These are phyloP conservation scores for Neosilurus mollespiculum DNA, from an alignment of 2,797 vertebrate species.

Conservation along the genomic window DNA sequence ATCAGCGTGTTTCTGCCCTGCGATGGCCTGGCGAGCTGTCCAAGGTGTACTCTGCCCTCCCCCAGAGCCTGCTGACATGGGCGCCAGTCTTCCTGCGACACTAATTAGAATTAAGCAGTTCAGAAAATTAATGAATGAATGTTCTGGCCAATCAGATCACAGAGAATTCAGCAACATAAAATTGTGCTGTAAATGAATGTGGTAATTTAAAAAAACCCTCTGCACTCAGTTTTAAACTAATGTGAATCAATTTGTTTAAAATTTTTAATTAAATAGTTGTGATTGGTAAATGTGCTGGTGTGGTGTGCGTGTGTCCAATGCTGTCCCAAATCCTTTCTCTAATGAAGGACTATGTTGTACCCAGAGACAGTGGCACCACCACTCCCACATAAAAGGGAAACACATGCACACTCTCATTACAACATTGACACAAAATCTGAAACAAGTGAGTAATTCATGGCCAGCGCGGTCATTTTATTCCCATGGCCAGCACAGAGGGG, in stretches of 20 bases:
- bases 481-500: conserved; percentile 52
- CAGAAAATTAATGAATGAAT: too few relatives aligned
- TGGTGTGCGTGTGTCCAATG: conserved; percentile 23
- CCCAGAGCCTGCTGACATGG: too few relatives aligned
- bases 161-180: too few relatives aligned
- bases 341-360: conserved; percentile 39
- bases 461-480: conserved; percentile 48
- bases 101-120: too few relatives aligned
- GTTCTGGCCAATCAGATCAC: background rate
- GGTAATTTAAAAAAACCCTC: background rate
- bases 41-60: too few relatives aligned
- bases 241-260: background rate
- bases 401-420: conserved; percentile 46
- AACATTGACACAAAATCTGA: conserved; percentile 45
- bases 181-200: background rate
- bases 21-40: too few relatives aligned
- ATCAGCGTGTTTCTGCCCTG: too few relatives aligned
- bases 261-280: background rate
- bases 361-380: conserved; percentile 40
- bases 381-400: conserved; percentile 30
- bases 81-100: too few relatives aligned
- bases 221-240: background rate
- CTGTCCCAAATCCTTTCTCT: conserved; percentile 21
- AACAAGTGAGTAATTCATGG: conserved; percentile 57
- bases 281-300: background rate